phyloP scores from a whole-genome alignment of 2,113 vertebrate species.

The Pandion haliaetus region DNA sequence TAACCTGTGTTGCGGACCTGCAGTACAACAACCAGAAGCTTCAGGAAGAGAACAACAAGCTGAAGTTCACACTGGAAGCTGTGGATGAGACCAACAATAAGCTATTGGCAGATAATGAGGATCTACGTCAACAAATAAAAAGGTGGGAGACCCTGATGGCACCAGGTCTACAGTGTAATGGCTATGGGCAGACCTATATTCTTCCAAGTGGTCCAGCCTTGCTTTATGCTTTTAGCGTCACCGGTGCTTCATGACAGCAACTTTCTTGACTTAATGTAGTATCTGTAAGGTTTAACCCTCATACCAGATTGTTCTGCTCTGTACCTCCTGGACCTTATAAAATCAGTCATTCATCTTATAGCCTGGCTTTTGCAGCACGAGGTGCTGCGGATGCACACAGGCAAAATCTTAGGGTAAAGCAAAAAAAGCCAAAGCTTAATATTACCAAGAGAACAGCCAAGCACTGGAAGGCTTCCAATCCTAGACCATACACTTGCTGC shows the following conservation, averaged over 20 bases:
- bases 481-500: not conserved
- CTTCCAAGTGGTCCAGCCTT: not conserved
- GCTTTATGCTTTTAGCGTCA: not conserved
- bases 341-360: not conserved
- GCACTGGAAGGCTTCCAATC: not conserved
- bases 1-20: slow-evolving; percentile 83
- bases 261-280: not conserved
- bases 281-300: not conserved
- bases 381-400: not conserved
- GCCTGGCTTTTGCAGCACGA: not conserved
- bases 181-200: not conserved
- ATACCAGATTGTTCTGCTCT: not conserved
- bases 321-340: not conserved
- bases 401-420: not conserved
- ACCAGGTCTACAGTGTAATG: not conserved
- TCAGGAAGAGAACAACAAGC: slow-evolving; percentile 82
- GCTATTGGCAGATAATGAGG: slow-evolving; percentile 80
- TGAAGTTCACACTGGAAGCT: slow-evolving; percentile 80
- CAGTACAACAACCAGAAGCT: slow-evolving; percentile 87
- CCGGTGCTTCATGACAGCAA: not conserved
- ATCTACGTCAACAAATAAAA: slow-evolving; percentile 74
- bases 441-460: not conserved
- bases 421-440: not conserved
- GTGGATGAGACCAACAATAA: slow-evolving; percentile 84
- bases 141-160: slow-evolving; percentile 55